Percentiles rank a stretch among this genome's conserved stretches.
These are phyloP conservation scores for Lepus timidus DNA, from an alignment of 2,113 vertebrate species.

Conservation along the genomic window DNA sequence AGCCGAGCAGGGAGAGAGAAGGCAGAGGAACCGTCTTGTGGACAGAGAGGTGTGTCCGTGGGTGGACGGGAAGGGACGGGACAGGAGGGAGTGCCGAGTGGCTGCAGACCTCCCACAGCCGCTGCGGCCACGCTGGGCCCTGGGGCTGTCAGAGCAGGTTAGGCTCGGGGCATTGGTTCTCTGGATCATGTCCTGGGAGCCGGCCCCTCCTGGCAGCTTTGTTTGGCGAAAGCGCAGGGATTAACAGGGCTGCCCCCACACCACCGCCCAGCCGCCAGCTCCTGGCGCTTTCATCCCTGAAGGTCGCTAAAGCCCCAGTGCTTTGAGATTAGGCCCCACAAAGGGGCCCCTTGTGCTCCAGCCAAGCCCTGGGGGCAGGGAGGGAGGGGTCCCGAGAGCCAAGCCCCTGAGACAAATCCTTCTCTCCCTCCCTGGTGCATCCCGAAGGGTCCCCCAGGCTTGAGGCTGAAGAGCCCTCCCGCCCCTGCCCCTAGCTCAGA, in stretches of 20 bases:
- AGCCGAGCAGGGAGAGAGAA: not conserved
- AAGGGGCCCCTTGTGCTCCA: conserved; percentile 83
- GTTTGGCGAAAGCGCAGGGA: conserved; percentile 82
- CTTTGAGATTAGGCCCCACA: conserved; percentile 85
- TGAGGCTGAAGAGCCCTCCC: conserved; percentile 35
- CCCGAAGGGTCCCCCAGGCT: not conserved
- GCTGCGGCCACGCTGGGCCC: conserved; percentile 15
- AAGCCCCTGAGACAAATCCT: conserved; percentile 89
- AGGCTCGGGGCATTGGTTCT: conserved; percentile 80
- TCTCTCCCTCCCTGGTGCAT: conserved; percentile 53
- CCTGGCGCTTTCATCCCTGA: conserved; percentile 84
- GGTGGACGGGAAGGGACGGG: not conserved
- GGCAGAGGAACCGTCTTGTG: not conserved
- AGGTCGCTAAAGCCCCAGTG: conserved; percentile 81
- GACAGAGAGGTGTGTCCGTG: not conserved
- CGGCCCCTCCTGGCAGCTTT: conserved; percentile 84
- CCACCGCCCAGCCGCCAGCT: conserved; percentile 77
- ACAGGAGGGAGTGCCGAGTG: not conserved
- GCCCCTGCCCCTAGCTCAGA: not conserved
- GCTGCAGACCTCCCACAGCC: not conserved
- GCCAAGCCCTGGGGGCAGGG: conserved; percentile 81
- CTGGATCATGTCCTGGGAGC: conserved; percentile 83
- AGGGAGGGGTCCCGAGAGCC: conserved; percentile 78
- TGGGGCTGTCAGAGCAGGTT: conserved; percentile 82
- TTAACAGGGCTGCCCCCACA: conserved; percentile 82